Conservation (phyloP, 2,797 vertebrate species). For the Rallus crepitans region DNA sequence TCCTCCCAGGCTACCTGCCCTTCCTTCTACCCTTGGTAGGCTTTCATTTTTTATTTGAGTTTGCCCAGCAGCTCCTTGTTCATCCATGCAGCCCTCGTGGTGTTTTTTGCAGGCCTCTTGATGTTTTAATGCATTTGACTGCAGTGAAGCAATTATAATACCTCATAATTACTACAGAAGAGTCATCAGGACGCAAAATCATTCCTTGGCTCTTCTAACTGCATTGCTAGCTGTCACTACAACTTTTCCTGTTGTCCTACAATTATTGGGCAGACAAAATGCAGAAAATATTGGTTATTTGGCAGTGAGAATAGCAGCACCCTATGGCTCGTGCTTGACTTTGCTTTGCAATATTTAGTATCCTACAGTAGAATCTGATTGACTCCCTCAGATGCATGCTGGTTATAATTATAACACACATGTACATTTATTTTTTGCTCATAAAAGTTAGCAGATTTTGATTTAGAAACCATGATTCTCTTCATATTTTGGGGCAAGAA, state of each 20-base stretch:
- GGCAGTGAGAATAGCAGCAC: conserved; percentile 7
- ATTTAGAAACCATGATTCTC: not conserved
- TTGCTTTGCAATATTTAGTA: not conserved
- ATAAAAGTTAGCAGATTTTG: not conserved
- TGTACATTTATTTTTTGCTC: not conserved
- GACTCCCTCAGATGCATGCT: too few species aligned
- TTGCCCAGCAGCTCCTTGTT: too few species aligned
- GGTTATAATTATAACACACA: accelerated
- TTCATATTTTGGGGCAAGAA: not conserved
- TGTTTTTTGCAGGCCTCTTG: too few species aligned
- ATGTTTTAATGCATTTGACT: not conserved
- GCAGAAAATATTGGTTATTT: not conserved
- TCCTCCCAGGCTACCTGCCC: too few species aligned
- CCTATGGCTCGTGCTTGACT: not conserved
- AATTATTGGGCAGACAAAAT: not conserved
- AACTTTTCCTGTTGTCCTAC: not conserved
- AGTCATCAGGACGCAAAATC: not conserved
- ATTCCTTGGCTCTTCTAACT: not conserved
- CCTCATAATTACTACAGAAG: not conserved
- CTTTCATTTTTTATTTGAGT: too few species aligned
- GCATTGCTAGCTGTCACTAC: not conserved
- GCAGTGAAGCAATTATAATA: not conserved
- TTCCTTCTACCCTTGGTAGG: too few species aligned
- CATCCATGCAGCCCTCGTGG: too few species aligned
- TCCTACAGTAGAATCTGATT: not conserved